Base-by-base conservation (phyloP, 2,113 vertebrate genomes). In the Festucalex cinctus region DNA sequence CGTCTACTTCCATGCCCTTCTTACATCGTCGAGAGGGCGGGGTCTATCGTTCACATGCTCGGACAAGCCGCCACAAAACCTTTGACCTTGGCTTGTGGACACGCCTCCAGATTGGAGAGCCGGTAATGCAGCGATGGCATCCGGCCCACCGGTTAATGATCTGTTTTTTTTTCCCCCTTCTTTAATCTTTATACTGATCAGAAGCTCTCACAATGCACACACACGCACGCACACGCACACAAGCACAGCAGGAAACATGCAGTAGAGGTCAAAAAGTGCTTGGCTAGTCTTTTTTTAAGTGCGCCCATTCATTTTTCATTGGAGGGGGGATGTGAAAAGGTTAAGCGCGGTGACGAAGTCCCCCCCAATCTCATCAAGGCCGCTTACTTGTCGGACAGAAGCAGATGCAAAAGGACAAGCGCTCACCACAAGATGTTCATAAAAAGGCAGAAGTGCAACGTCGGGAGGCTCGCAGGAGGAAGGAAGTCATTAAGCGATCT, bases 51-150 rank as follows among this genome's bases (percentile, higher is more conserved):
- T 85, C 75, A 71, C 65, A 65, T 1, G 43, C 63, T 75, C 16
- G 6, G 69, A 65, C 63, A 60, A 75, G 74, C 76, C 75, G 68
- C 59, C 10, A 22, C 20, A 57, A 49, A 66, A 86, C 83, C 83
- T 85, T 72, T 84, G 75, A 83, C 85, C 84, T 85, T 86, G 81
- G 65, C 79, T 76, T 70, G 72, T 72, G 84, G 87, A 79, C 70
- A 76, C 69, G 78, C 78, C 70, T 78, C 66, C 64, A 81, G 77
- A 87, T 82, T 74, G 79, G 83, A 76, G 70, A 85, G 81, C 54
- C 53, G 2, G 72, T 84, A 82, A 83, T 81, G 83, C 83, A 82
- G 69, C 16, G 9, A 69, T 85, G 86, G 84, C 88, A 83, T 65
- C 53, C 8, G 17, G 82, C 84, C 88, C 80, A 77, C 67, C 60